Percentiles rank a stretch among this genome's conserved stretches.
Conservation (phyloP, 2,888 invertebrate genomes). For the Cynaeus angustus region DNA sequence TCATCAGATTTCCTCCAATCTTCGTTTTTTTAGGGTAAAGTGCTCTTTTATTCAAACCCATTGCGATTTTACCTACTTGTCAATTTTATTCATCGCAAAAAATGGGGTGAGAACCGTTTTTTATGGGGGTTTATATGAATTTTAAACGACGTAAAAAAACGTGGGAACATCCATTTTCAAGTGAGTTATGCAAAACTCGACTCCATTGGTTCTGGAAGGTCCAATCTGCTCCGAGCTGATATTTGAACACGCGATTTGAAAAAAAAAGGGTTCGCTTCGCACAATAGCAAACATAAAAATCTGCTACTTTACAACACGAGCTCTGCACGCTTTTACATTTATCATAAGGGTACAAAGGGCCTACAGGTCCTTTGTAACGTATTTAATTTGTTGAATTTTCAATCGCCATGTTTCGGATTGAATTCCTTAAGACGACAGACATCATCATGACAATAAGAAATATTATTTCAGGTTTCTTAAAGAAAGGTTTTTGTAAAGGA, state of each 20-base stretch:
- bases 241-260: slow-evolving; percentile 65
- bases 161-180: slow-evolving; percentile 59
- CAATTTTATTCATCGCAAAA: slow-evolving; percentile 60
- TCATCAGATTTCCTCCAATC: slow-evolving; percentile 61
- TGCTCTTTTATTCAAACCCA: slow-evolving; percentile 64
- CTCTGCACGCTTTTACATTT: slow-evolving; percentile 66
- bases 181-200: slow-evolving; percentile 59
- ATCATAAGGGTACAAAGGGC: slow-evolving; percentile 58
- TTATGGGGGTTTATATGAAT: slow-evolving; percentile 62
- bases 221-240: slow-evolving; percentile 59
- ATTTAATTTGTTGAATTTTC: slow-evolving; percentile 43
- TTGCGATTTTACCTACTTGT: slow-evolving; percentile 67
- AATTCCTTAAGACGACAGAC: slow-evolving; percentile 60
- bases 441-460: slow-evolving; percentile 66
- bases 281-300: slow-evolving; percentile 62
- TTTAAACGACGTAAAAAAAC: slow-evolving; percentile 59
- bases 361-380: slow-evolving; percentile 27
- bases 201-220: slow-evolving; percentile 55
- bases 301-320: slow-evolving; percentile 66
- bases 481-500: slow-evolving; percentile 50
- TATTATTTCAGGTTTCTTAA: slow-evolving; percentile 66
- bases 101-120: slow-evolving; percentile 63
- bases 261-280: slow-evolving; percentile 54
- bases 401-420: slow-evolving; percentile 64
- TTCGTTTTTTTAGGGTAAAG: slow-evolving; percentile 65